A percentile compares a stretch with the other conserved stretches of the same genome.
These are phyloP conservation scores for Pipa parva DNA, from an alignment of 2,113 vertebrate species.

Conservation along the genomic window DNA sequence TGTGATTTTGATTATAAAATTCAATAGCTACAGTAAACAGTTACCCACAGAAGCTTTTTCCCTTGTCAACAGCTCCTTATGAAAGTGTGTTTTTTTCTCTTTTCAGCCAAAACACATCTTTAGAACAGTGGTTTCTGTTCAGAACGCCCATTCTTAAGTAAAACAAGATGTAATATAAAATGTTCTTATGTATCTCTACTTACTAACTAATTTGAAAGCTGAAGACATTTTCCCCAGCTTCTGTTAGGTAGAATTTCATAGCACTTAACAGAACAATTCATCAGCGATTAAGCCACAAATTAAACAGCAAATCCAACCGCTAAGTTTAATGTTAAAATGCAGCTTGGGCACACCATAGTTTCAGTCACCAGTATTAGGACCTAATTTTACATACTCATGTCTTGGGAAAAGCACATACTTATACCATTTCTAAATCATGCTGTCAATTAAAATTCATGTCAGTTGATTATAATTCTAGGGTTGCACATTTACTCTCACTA, in stretches of 20 bases:
- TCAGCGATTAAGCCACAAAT: too few relatives aligned
- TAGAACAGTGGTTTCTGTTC: conserved; percentile 32
- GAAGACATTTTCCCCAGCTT: neutral
- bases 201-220: conserved; percentile 5
- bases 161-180: conserved; percentile 43
- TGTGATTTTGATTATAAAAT: conserved; percentile 17
- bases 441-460: too few relatives aligned
- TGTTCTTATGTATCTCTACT: conserved; percentile 13
- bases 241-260: conserved; percentile 7
- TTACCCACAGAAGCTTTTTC: conserved; percentile 36
- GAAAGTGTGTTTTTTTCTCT: conserved; percentile 22
- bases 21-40: conserved; percentile 25
- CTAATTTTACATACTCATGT: too few relatives aligned
- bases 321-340: too few relatives aligned
- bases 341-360: too few relatives aligned
- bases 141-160: conserved; percentile 37
- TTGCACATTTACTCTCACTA: too few relatives aligned
- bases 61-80: conserved; percentile 25
- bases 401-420: too few relatives aligned
- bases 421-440: too few relatives aligned
- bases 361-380: too few relatives aligned
- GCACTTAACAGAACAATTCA: neutral
- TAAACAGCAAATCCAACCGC: too few relatives aligned
- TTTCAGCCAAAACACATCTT: conserved; percentile 34
- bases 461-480: too few relatives aligned